Evolutionary conservation across 92 coral and sea anemone species (phyloP).

Genomic region (Ricordea florida): DNA sequence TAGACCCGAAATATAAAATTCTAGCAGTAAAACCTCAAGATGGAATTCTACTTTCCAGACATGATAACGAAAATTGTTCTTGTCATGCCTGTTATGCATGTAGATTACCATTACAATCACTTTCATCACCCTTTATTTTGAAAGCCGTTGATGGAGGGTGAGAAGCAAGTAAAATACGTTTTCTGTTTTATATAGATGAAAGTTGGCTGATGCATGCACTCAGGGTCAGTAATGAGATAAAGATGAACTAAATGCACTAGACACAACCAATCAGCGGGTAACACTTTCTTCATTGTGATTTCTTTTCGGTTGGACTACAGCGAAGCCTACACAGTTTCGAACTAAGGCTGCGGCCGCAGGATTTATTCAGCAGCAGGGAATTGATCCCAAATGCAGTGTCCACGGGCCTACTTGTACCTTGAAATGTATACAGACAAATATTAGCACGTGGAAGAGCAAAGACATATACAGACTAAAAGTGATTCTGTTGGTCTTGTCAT

Average conservation of each 20-base stretch:
- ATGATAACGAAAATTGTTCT: too few relatives aligned
- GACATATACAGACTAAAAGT: slow-evolving; percentile 23
- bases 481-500: slow-evolving; percentile 30
- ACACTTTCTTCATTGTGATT: not conserved
- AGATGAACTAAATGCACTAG: not conserved
- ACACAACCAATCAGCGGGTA: not conserved
- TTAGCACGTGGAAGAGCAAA: slow-evolving; percentile 26
- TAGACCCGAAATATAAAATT: not conserved
- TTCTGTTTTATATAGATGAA: too few relatives aligned
- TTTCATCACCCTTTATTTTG: too few relatives aligned
- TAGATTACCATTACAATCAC: too few relatives aligned
- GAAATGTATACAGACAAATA: slow-evolving; percentile 31
- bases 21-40: too few relatives aligned
- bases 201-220: too few relatives aligned
- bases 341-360: slow-evolving; percentile 27
- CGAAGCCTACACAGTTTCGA: slow-evolving; percentile 32
- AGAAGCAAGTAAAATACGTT: too few relatives aligned
- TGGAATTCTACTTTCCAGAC: too few relatives aligned
- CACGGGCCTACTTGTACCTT: not conserved
- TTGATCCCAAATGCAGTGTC: slow-evolving; percentile 4
- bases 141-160: too few relatives aligned
- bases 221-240: too few relatives aligned
- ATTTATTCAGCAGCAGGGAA: slow-evolving; percentile 4
- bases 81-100: too few relatives aligned
- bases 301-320: slow-evolving; percentile 15